A percentile compares a stretch with the other conserved stretches of the same genome.
These are phyloP conservation scores for Xyliphius kryptos DNA, from an alignment of 2,113 vertebrate genomes.

Conservation along the genomic window DNA sequence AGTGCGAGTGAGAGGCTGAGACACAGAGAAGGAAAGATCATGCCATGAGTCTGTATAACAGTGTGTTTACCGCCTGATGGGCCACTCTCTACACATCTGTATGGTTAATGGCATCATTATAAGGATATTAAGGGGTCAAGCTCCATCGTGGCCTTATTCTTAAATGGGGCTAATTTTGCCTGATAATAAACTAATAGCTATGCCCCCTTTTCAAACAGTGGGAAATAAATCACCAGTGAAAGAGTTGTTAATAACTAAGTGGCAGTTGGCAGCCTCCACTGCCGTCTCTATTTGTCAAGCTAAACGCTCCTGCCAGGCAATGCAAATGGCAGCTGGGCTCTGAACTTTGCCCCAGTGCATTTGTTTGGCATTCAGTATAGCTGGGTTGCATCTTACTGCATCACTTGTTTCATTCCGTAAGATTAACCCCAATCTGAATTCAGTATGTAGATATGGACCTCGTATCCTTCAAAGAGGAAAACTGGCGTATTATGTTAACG, in stretches of 20 bases:
- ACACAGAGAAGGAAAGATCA: conserved; percentile 4
- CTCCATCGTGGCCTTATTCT: conserved; percentile 82
- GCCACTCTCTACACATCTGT: conserved; percentile 77
- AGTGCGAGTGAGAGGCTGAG: not conserved
- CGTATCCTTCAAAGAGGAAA: too few relatives aligned
- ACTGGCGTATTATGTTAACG: too few relatives aligned
- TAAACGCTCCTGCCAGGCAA: conserved; percentile 83
- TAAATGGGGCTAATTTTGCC: conserved; percentile 94
- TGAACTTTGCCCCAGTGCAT: conserved; percentile 44
- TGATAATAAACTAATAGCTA: conserved; percentile 90
- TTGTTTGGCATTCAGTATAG: too few relatives aligned
- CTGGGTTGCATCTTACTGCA: too few relatives aligned
- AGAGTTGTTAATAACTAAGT: conserved; percentile 98
- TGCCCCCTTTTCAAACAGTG: conserved; percentile 80
- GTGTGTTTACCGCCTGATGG: too few relatives aligned
- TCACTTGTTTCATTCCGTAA: too few relatives aligned
- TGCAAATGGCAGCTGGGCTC: conserved; percentile 68
- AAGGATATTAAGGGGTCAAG: conserved; percentile 98
- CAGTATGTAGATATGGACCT: too few relatives aligned
- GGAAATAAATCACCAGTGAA: conserved; percentile 94
- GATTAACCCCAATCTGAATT: too few relatives aligned
- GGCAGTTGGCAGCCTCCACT: conserved; percentile 84
- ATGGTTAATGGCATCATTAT: conserved; percentile 98
- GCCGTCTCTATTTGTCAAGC: conserved; percentile 94
- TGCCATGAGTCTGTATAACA: not conserved